phyloP scores from a whole-genome alignment of 2,113 vertebrate species.

The Sylvilagus bachmani region DNA sequence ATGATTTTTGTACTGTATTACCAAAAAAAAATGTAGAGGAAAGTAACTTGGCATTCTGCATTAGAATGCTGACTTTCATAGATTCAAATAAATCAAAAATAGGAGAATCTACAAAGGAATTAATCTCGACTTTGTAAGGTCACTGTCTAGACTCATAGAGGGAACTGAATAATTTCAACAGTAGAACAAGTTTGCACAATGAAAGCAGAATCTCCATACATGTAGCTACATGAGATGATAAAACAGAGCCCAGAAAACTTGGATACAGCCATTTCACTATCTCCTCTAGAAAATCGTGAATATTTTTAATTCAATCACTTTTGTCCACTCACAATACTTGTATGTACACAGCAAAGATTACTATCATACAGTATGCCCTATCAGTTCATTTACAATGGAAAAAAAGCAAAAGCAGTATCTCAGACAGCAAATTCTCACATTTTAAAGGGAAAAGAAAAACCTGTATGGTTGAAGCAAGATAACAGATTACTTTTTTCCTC shows the following conservation, averaged over 20 bases:
- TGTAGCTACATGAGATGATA: not conserved
- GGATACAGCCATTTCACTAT: not conserved
- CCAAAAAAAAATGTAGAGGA: not conserved
- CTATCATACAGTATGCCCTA: not conserved
- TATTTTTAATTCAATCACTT: conserved; percentile 40
- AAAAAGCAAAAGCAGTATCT: not conserved
- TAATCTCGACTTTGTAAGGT: conserved; percentile 27
- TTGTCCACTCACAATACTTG: not conserved
- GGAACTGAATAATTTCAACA: conserved; percentile 19
- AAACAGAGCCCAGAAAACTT: not conserved
- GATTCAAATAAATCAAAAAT: conserved; percentile 21
- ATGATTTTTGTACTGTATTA: conserved; percentile 12
- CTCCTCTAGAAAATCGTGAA: not conserved
- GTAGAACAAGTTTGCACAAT: conserved; percentile 16
- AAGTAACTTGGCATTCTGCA: not conserved
- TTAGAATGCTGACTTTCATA: not conserved
- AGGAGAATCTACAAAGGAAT: not conserved
- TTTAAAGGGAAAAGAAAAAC: conserved; percentile 43
- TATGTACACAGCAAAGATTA: not conserved
- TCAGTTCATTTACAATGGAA: conserved; percentile 60
- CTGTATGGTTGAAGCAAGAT: not conserved
- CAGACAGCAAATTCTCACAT: conserved; percentile 27
- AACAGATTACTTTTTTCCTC: not conserved
- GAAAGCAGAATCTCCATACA: not conserved
- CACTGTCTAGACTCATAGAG: not conserved